phyloP scores from a whole-genome alignment of 2,113 vertebrate species.

The Hippolais icterina region DNA sequence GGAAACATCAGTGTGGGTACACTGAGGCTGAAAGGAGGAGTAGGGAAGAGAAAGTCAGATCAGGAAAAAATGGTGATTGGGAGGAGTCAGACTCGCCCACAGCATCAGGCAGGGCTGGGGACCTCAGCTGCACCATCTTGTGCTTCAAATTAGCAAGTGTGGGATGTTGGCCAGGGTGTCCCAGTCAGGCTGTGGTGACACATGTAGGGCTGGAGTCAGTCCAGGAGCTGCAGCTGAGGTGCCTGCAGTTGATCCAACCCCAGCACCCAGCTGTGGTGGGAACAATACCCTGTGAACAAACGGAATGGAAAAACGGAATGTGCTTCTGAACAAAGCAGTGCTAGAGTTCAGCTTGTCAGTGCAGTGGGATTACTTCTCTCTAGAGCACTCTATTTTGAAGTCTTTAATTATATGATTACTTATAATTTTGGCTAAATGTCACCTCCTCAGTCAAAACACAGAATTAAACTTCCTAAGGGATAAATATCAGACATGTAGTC shows the following conservation, averaged over 20 bases:
- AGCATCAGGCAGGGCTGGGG: background rate
- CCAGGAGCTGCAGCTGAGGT: background rate
- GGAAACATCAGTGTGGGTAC: background rate
- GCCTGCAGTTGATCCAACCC: background rate
- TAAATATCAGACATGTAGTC: background rate
- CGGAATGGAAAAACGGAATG: background rate
- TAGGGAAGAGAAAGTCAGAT: background rate
- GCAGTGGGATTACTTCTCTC: background rate
- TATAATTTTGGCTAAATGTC: background rate
- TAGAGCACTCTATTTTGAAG: background rate
- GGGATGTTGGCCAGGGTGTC: background rate
- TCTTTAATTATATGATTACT: background rate
- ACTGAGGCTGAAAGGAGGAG: background rate
- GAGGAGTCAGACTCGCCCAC: background rate
- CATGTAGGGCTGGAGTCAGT: fast-evolving
- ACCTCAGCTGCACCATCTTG: background rate
- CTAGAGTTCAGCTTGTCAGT: background rate
- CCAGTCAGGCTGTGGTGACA: background rate
- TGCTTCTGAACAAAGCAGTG: background rate
- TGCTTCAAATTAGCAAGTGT: background rate
- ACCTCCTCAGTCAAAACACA: background rate
- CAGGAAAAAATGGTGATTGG: background rate
- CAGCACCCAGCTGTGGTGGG: fast-evolving
- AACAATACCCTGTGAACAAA: fast-evolving
- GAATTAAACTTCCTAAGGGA: background rate